Conservation (phyloP, 2,797 vertebrate species). For the Gadopsis bispinosus region DNA sequence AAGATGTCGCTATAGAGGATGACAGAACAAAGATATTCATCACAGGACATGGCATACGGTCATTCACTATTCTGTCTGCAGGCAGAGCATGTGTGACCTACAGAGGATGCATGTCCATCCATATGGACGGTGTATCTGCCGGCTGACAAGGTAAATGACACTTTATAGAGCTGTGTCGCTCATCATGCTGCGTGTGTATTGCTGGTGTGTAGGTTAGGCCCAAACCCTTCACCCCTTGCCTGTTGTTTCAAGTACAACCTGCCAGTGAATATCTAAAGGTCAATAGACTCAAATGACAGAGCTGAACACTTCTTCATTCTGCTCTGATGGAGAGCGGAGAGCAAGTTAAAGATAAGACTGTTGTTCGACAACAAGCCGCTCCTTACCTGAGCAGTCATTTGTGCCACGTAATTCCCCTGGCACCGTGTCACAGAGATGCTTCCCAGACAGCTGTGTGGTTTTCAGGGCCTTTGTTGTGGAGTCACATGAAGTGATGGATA, state of each 20-base stretch:
- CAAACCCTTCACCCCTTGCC: slow-evolving; percentile 66
- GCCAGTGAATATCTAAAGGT: slow-evolving; percentile 73
- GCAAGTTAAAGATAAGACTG: slow-evolving; percentile 63
- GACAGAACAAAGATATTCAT: slow-evolving; percentile 35
- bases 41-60: slow-evolving; percentile 37
- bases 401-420: slow-evolving; percentile 67
- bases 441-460: slow-evolving; percentile 54
- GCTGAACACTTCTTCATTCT: slow-evolving; percentile 67
- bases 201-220: slow-evolving; percentile 54
- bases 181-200: slow-evolving; percentile 38
- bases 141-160: slow-evolving; percentile 69
- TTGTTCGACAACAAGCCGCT: slow-evolving; percentile 53
- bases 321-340: slow-evolving; percentile 65
- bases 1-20: slow-evolving; percentile 17
- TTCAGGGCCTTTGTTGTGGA: slow-evolving; percentile 59
- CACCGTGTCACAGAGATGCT: slow-evolving; percentile 65
- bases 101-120: slow-evolving; percentile 57
- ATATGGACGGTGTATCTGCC: slow-evolving; percentile 66
- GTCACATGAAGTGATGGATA: slow-evolving; percentile 78
- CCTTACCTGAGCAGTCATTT: slow-evolving; percentile 68
- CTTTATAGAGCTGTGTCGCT: slow-evolving; percentile 65
- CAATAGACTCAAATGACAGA: slow-evolving; percentile 77
- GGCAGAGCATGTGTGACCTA: slow-evolving; percentile 57
- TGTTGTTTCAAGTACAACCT: slow-evolving; percentile 66
- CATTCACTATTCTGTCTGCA: slow-evolving; percentile 50